Conservation (phyloP, 2,888 invertebrate species). For the Agonopterix arenella region DNA sequence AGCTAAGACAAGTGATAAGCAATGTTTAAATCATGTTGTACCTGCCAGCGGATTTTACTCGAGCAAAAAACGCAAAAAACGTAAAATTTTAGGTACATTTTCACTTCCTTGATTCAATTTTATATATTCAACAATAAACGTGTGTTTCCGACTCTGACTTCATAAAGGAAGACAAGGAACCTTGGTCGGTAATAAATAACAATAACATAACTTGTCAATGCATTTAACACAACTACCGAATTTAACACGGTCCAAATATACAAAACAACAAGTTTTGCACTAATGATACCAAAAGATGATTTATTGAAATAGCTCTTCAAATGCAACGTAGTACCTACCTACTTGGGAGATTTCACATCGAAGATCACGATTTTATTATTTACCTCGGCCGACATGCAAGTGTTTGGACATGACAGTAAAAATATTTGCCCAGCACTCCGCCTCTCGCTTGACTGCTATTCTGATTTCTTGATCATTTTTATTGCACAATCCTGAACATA, state of each 20-base stretch:
- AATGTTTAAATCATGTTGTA: too few relatives aligned
- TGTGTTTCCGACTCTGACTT: conserved; percentile 3
- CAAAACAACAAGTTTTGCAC: conserved; percentile 23
- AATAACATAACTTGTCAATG: conserved; percentile 10
- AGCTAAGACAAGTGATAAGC: too few relatives aligned
- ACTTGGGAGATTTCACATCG: conserved; percentile 21
- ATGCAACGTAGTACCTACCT: not conserved
- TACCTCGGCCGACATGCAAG: conserved; percentile 20
- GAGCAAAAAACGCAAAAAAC: conserved; percentile 20
- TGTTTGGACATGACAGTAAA: conserved; percentile 30
- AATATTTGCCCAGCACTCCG: conserved; percentile 52
- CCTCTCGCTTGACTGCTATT: conserved; percentile 25
- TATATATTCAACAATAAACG: not conserved
- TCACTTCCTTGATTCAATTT: too few relatives aligned
- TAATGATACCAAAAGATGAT: conserved; percentile 16
- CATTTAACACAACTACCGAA: conserved; percentile 15
- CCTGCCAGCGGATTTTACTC: too few relatives aligned
- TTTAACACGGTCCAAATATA: conserved; percentile 24
- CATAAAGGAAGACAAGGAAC: conserved; percentile 10
- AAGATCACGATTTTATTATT: conserved; percentile 26
- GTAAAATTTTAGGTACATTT: not conserved
- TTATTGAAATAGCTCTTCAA: conserved; percentile 7
- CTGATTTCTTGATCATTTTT: conserved; percentile 22
- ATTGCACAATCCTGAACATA: conserved; percentile 9
- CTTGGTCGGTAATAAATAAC: conserved; percentile 17